phyloP scores from a whole-genome alignment of 2,888 invertebrate genomes.

The Rugalucina vietnamica region DNA sequence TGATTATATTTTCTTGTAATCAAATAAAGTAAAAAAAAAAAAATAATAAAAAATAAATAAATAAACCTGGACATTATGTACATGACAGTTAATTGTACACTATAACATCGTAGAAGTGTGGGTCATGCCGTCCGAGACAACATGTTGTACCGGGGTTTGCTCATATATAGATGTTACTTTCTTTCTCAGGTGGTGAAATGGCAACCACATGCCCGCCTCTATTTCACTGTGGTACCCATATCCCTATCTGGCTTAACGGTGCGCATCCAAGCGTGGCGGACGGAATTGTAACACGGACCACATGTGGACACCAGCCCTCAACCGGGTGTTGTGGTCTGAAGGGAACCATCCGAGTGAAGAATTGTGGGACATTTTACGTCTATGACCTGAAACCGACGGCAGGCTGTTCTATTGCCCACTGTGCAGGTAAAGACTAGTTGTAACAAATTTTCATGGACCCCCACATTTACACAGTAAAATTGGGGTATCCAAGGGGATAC shows the following conservation, averaged over 20 bases:
- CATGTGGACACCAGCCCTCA: background rate
- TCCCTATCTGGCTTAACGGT: slow-evolving; percentile 54
- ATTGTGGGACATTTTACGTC: slow-evolving; percentile 47
- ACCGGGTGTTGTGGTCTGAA: slow-evolving; percentile 26
- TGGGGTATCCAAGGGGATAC: no score
- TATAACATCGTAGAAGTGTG: no score
- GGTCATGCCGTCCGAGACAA: no score
- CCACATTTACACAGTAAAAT: no score
- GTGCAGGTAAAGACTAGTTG: slow-evolving; percentile 63
- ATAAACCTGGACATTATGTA: no score
- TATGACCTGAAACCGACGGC: slow-evolving; percentile 40
- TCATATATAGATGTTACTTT: no score
- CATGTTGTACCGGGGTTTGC: no score
- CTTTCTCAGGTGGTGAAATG: slow-evolving; percentile 1
- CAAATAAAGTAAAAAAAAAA: no score
- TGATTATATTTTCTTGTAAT: no score
- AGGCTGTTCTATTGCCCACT: slow-evolving; percentile 53
- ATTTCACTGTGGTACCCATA: slow-evolving; percentile 54
- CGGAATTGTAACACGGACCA: slow-evolving; percentile 25
- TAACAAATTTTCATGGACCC: no score
- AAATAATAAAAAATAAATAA: no score
- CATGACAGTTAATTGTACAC: no score
- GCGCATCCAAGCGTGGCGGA: slow-evolving; percentile 37
- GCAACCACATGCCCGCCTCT: slow-evolving; percentile 23
- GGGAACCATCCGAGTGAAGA: slow-evolving; percentile 34